These are phyloP conservation scores for Andrena trimmerana DNA, from an alignment of 2,888 invertebrate species.

Conservation along the genomic window DNA sequence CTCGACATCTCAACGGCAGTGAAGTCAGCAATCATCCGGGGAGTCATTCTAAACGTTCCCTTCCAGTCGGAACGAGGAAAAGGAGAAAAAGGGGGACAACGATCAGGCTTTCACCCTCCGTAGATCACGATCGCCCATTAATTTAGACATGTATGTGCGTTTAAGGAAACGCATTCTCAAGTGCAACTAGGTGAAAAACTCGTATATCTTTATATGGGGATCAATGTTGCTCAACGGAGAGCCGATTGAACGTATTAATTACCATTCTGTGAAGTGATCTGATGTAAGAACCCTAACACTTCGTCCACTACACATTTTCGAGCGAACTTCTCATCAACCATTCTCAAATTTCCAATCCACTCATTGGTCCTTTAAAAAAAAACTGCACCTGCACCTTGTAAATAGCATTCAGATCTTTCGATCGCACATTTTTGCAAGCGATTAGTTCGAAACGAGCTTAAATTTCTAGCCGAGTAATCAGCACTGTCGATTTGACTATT, in stretches of 20 bases:
- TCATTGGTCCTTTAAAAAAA: no score
- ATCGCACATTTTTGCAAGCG: no score
- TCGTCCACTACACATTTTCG: no score
- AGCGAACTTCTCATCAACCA: no score
- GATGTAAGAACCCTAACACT: no score
- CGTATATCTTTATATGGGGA: conserved; percentile 7
- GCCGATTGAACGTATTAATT: conserved; percentile 20
- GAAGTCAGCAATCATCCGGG: conserved; percentile 54
- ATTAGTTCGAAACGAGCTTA: no score
- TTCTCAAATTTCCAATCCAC: no score
- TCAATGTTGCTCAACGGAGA: neutral
- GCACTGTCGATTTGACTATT: no score
- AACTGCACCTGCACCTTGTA: no score
- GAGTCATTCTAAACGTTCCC: conserved; percentile 59
- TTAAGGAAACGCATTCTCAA: conserved; percentile 14
- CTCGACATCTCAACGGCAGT: conserved; percentile 35
- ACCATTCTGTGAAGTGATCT: neutral
- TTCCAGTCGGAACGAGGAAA: conserved; percentile 24
- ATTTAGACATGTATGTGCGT: conserved; percentile 39
- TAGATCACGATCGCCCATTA: conserved; percentile 43
- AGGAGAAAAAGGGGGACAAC: conserved; percentile 9
- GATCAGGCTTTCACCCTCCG: conserved; percentile 45
- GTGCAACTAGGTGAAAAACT: conserved; percentile 16
- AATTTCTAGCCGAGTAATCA: no score
- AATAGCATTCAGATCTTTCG: no score